phyloP scores from a whole-genome alignment of 2,113 vertebrate genomes.

The Psophia crepitans region DNA sequence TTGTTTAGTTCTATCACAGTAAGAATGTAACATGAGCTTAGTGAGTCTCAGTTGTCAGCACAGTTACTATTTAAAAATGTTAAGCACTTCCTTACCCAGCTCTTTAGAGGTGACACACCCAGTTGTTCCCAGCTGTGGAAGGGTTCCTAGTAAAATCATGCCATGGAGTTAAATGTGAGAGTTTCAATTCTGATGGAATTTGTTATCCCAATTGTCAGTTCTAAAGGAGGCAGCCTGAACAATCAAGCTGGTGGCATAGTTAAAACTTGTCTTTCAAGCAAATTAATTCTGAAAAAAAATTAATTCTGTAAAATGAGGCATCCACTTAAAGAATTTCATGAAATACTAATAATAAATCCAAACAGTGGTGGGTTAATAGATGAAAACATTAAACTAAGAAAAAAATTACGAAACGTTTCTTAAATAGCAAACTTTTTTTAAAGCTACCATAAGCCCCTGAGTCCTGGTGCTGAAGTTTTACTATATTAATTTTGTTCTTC shows the following conservation, averaged over 20 bases:
- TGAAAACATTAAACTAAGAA: background rate
- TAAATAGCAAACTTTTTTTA: background rate
- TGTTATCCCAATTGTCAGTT: background rate
- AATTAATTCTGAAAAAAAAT: background rate
- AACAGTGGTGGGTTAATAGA: background rate
- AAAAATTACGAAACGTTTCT: background rate
- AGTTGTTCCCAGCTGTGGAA: slow-evolving; percentile 37
- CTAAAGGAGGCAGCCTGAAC: background rate
- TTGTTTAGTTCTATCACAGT: background rate
- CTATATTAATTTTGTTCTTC: background rate
- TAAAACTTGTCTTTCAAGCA: background rate
- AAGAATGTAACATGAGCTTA: slow-evolving; percentile 26
- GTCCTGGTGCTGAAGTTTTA: background rate
- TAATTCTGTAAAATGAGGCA: background rate
- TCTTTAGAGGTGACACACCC: slow-evolving; percentile 20
- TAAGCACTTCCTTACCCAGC: slow-evolving; percentile 31
- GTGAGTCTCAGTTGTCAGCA: slow-evolving; percentile 47
- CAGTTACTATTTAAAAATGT: slow-evolving; percentile 62
- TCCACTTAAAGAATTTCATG: background rate
- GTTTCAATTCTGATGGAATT: background rate
- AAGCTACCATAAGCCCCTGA: background rate
- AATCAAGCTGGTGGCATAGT: background rate
- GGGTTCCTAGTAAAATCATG: background rate
- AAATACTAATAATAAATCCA: background rate
- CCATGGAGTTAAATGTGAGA: background rate